Evolutionary conservation across 2,113 vertebrate genomes (phyloP).

Genomic region (Coturnix japonica): DNA sequence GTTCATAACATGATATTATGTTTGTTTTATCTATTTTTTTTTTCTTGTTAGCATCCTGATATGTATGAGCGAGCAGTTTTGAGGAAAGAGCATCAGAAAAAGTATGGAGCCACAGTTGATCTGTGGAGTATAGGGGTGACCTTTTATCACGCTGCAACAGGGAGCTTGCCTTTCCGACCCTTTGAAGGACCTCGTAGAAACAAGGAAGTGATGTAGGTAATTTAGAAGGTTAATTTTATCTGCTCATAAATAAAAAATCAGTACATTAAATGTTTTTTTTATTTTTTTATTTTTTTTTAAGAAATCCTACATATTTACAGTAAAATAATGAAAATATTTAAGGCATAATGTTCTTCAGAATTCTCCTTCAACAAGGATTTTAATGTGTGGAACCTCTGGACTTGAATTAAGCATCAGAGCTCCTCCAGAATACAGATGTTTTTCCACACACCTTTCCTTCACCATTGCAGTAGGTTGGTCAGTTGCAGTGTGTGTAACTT

Average conservation of each 20-base stretch:
- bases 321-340: background rate
- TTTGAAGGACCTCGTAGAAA: constrained; percentile 97
- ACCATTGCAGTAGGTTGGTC: background rate
- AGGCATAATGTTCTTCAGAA: background rate
- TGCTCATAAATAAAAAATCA: background rate
- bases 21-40: background rate
- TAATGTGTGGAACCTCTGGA: background rate
- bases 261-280: background rate
- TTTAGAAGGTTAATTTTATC: constrained; percentile 36
- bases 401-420: background rate
- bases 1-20: background rate
- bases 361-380: background rate
- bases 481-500: background rate
- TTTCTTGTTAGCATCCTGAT: constrained; percentile 86
- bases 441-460: background rate
- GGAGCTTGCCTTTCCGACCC: constrained; percentile 94
- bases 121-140: constrained; percentile 99
- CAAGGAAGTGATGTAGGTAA: constrained; percentile 97
- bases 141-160: constrained; percentile 96
- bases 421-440: background rate
- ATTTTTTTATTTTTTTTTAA: background rate
- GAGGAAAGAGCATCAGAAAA: constrained; percentile 97
- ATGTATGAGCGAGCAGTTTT: constrained; percentile 98
- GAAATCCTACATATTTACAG: background rate
- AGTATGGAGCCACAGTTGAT: constrained; percentile 95